Evolutionary conservation across 2,113 vertebrate genomes (phyloP), one percentile per base, ranked within the genome.

Genomic region (Plecotus auritus): DNA sequence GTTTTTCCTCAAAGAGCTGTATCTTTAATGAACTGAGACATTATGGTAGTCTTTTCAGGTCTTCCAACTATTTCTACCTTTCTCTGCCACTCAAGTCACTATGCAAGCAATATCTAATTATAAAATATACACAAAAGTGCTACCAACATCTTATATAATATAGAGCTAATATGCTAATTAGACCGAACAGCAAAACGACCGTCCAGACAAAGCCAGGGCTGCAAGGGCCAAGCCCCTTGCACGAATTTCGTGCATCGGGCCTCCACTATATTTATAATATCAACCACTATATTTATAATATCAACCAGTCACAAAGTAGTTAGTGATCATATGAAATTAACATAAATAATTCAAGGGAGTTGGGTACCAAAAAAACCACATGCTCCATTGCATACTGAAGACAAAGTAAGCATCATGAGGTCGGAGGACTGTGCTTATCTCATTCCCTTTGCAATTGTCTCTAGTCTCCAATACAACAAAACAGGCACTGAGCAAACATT

Each of bases 101-200:
- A 23, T 72, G 9, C 42, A 45, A 93, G 83, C 22, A 87, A 77
- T 28, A 85, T 28, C 61, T 89, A 83, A 93, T 26, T 56, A 83
- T 22, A 92, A 95, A 95, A 72, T 88, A 85, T 42, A 35, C 2
- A 85, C 32, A 74, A 88, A 90, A 61, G 51, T 70, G 56, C 88
- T 84, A 66, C 14, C 45, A 86, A 69, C 4, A 61, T 61, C 59
- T 28, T 61, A 26, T 61, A 61, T 61, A 61, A 28, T 61, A 61
- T 28, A 28, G 10, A 61, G 59, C 59, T 28, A 28, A 28, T 61
- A 61, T 61, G 59, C 59, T 61, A 59, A 28, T 61, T 28, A 28
- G 26, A 61, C 26, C 4, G 4, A 61, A 61, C 59, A 28, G 26
- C 59, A 61, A 26, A 28, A 61, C 3, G 26, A 61, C 59, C 1